A percentile compares a stretch with the other conserved stretches of the same genome.
Evolutionary conservation across 1,140 invertebrate species (phyloP).

Genomic region (Neuroterus valhalla): DNA sequence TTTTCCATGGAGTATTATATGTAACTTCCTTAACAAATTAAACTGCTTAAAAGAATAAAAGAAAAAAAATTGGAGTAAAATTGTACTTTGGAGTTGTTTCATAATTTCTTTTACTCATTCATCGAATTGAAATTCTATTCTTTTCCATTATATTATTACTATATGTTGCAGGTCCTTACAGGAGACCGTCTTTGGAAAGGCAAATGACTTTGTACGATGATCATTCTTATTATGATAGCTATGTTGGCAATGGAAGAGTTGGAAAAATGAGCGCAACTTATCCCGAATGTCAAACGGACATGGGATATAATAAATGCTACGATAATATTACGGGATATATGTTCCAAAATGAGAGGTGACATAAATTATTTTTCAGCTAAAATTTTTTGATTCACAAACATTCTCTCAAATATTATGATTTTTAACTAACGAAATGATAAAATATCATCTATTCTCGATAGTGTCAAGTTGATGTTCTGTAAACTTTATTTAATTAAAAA

Average conservation of each 20-base stretch:
- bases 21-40: too few relatives aligned
- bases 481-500: too few relatives aligned
- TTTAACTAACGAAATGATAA: conserved; percentile 4
- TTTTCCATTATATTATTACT: conserved; percentile 20
- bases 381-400: conserved; percentile 6
- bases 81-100: too few relatives aligned
- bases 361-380: background rate
- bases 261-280: conserved; percentile 68
- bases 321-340: conserved; percentile 71
- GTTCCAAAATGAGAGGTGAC: conserved; percentile 74
- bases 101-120: too few relatives aligned
- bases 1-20: too few relatives aligned
- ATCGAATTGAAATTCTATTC: too few relatives aligned
- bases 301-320: conserved; percentile 71
- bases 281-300: conserved; percentile 68
- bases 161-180: conserved; percentile 68
- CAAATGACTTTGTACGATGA: conserved; percentile 88
- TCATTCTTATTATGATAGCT: conserved; percentile 69
- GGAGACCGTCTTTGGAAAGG: conserved; percentile 86
- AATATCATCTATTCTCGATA: too few relatives aligned
- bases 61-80: too few relatives aligned
- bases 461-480: too few relatives aligned
- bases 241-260: conserved; percentile 59
- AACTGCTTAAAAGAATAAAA: too few relatives aligned
- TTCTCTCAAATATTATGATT: conserved; percentile 31